A percentile compares a stretch with the other conserved stretches of the same genome.
Evolutionary conservation across 1,140 invertebrate genomes (phyloP).

Genomic region (Wiebesia pumilae): DNA sequence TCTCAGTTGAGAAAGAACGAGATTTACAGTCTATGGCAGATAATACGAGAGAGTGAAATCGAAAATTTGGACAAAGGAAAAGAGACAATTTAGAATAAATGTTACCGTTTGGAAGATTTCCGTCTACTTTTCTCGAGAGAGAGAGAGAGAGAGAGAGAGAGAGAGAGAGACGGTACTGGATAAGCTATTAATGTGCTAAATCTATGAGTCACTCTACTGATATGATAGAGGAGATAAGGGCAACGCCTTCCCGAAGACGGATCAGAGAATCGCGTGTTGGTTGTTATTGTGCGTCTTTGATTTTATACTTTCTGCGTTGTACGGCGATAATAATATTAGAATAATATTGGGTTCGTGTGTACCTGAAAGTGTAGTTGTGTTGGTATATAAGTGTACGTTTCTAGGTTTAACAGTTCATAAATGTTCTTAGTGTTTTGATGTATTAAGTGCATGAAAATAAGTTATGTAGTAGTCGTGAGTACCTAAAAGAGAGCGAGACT

Average conservation of each 20-base stretch:
- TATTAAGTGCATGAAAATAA: slow-evolving; percentile 45
- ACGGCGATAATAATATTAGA: background rate
- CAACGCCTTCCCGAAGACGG: slow-evolving; percentile 70
- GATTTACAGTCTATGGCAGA: background rate
- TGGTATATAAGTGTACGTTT: background rate
- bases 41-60: background rate
- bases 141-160: slow-evolving; percentile 11
- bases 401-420: background rate
- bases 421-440: slow-evolving; percentile 1
- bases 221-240: slow-evolving; percentile 63
- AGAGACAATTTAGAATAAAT: background rate
- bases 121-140: background rate
- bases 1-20: background rate
- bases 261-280: slow-evolving; percentile 69
- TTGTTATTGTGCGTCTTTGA: slow-evolving; percentile 34
- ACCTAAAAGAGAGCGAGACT: background rate
- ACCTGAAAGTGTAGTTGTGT: background rate
- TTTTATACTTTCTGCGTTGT: slow-evolving; percentile 12
- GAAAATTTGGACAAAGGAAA: background rate
- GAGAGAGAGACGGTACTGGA: slow-evolving; percentile 27
- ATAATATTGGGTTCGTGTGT: background rate
- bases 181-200: slow-evolving; percentile 64
- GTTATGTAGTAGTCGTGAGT: background rate
- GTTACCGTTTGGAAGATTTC: too few species aligned
- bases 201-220: slow-evolving; percentile 63